Base-by-base conservation (phyloP, 2,797 vertebrate species). In the Peromyscus melanophrys region DNA sequence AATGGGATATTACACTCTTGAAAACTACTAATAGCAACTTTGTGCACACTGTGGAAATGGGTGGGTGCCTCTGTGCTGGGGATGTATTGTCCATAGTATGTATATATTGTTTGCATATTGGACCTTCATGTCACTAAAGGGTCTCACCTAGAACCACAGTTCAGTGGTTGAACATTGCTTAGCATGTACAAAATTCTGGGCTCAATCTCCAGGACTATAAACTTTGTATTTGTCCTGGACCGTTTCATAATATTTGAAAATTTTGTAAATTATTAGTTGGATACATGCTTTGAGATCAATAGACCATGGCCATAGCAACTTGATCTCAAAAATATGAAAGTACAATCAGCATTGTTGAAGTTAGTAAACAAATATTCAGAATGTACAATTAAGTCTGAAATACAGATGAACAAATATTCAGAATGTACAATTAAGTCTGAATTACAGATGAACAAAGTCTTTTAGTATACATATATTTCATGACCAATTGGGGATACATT, bases 361-460 rank as follows among this genome's bases (percentile, higher is more conserved):
- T 94, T 77, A 92, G 23, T 55, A 87, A 82, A 80, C 65, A 25
- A 89, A 92, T 82, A 57, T 65, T 52, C 21, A 89, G 5, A 67
- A 52, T 55, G 27, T 27, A 12, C 37, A 78, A 34, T 94, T 88
- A 78, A 88, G 71, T 88, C 17, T 92, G 67, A 81, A 92, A n/a
- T n/a, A n/a, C n/a, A n/a, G n/a, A n/a, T n/a, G n/a, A 43, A 43
- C 43, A 43, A 43, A 43, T 43, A 43, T 43, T 52, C 21, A 89
- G 5, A 65, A 52, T 55, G 27, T 27, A 14, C 37, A 78, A 31
- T 94, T 88, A 83, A 87, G 69, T 88, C 17, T 92, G 67, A 81
- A 92, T 86, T 92, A 77, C 29, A 92, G 9, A 69, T 40, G 25
- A 88, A 37, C 65, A 84, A 89, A 52, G 43, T 87, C 40, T 77